phyloP scores from a whole-genome alignment of 2,888 invertebrate genomes.

The Chalcis sispes region DNA sequence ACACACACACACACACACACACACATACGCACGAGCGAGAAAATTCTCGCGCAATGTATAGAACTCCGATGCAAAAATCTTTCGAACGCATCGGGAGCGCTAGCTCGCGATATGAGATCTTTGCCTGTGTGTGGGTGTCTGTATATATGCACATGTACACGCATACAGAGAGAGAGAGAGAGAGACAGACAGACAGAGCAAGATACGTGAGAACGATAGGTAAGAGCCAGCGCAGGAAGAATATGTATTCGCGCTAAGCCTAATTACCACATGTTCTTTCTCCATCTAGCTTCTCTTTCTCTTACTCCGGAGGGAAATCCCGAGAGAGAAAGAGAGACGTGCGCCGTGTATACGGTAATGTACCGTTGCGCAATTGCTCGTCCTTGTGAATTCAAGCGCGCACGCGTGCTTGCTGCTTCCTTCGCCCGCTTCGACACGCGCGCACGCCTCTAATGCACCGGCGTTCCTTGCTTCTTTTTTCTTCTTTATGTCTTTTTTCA shows the following conservation, averaged over 20 bases:
- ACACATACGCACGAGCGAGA: too few species aligned
- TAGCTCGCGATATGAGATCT: too few species aligned
- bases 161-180: not conserved
- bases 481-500: not conserved
- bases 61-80: too few species aligned
- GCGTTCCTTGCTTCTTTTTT: not conserved
- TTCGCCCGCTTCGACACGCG: too few species aligned
- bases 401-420: not conserved
- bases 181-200: conserved; percentile 8
- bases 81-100: too few species aligned
- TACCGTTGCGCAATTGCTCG: conserved; percentile 58
- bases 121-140: too few species aligned
- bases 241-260: conserved; percentile 52
- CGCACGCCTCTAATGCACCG: too few species aligned
- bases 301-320: not conserved
- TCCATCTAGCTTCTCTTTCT: not conserved
- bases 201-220: conserved; percentile 53
- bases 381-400: conserved; percentile 54
- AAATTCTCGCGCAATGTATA: too few species aligned
- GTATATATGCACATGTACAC: not conserved
- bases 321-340: not conserved
- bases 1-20: not conserved
- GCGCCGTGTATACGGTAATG: conserved; percentile 12
- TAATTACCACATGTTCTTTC: conserved; percentile 45
- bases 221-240: conserved; percentile 5